Evolutionary conservation across 2,888 invertebrate species (phyloP), one percentile per base, ranked within the genome.

Genomic region (Hofmannophila pseudospretella): DNA sequence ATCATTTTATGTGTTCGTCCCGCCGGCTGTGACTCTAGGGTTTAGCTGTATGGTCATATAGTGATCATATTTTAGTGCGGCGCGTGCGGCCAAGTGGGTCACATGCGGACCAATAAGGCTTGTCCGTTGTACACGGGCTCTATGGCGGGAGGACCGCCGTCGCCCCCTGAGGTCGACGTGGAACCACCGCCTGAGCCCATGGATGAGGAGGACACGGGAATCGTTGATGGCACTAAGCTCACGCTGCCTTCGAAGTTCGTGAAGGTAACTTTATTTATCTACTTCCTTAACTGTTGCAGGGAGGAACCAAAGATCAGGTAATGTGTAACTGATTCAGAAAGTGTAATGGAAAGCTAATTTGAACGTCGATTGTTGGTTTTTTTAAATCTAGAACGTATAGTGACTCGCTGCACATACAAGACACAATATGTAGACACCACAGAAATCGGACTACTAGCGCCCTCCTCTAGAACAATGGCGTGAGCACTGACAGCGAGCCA

Each of bases 221-320:
- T 96, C 72, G 94, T 98, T 0, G 98, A 98, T 49, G 98, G 97
- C 8, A 97, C 97, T 1, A 98, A 98, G 80, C 92, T 98, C 0
- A 97, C 95, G 36, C 79, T 98, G 19, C 95, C 96, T 8, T 92
- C 96, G 32, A 96, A 95, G 72, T 81, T 97, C 7, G 88, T 97
- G 4, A 96, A 96, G 88, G 93, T 92, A 34, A 55, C n/a, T n/a
- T n/a, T n/a, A n/a, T n/a, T n/a, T n/a, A n/a, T n/a, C n/a, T n/a
- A n/a, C n/a, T n/a, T n/a, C n/a, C n/a, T n/a, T n/a, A n/a, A n/a
- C n/a, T n/a, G n/a, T n/a, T n/a, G n/a, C n/a, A n/a, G n/a, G n/a
- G n/a, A n/a, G n/a, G n/a, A n/a, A n/a, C n/a, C n/a, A n/a, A n/a
- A n/a, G n/a, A n/a, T n/a, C n/a, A n/a, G n/a, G n/a, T n/a, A n/a